Conservation (phyloP, 2,113 vertebrate species). For the Poeciliopsis prolifica region DNA sequence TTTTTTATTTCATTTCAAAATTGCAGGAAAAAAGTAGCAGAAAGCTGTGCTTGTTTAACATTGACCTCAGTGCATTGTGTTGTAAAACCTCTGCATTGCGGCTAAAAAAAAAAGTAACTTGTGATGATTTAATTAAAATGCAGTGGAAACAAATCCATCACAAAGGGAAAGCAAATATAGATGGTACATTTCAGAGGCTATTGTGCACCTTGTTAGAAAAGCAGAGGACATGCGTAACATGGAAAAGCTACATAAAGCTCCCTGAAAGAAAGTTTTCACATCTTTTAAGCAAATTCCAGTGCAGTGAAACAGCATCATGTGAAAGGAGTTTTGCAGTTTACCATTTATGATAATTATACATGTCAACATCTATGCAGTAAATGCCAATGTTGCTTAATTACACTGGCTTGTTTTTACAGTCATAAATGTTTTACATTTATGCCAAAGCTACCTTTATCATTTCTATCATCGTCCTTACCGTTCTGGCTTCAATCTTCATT, state of each 20-base stretch:
- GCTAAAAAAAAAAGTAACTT: background rate
- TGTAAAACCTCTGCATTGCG: too few relatives aligned
- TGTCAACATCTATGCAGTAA: background rate
- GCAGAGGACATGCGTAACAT: too few relatives aligned
- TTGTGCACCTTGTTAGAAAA: too few relatives aligned
- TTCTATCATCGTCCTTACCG: constrained; percentile 82
- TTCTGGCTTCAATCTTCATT: constrained; percentile 81
- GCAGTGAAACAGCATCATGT: background rate
- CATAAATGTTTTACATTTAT: constrained; percentile 86
- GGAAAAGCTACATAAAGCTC: background rate
- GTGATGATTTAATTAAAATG: background rate
- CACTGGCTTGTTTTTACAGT: constrained; percentile 48
- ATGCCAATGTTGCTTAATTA: background rate
- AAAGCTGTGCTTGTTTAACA: too few relatives aligned
- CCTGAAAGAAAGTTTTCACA: background rate
- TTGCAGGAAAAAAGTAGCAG: too few relatives aligned
- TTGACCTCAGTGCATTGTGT: too few relatives aligned
- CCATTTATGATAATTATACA: background rate
- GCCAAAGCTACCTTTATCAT: constrained; percentile 89
- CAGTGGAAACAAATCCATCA: background rate
- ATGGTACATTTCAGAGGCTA: background rate
- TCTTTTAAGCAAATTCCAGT: background rate
- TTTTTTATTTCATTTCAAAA: too few relatives aligned
- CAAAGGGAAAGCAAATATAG: too few relatives aligned
- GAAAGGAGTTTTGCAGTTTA: background rate